Evolutionary conservation across 2,113 vertebrate genomes (phyloP), one percentile per base, ranked within the genome.

Genomic region (Enhydra lutris): DNA sequence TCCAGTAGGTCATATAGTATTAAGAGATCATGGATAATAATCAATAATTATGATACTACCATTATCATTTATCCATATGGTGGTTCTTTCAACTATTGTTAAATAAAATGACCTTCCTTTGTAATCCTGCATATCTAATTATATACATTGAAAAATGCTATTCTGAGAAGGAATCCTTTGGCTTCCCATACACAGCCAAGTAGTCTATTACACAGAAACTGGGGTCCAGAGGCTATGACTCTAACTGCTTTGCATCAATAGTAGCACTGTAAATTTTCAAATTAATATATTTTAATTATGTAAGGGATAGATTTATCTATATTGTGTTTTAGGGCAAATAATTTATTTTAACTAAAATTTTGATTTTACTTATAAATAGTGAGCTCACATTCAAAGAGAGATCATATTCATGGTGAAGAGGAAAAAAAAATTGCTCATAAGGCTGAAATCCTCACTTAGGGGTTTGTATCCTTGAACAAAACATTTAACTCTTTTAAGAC

Each of bases 401-500:
- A 36, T 93, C 50, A 91, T 81, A 61, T 57, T 96, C 26, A 42
- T 31, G 52, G 52, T 31, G 11, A 94, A 80, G 14, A 79, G 10
- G 47, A 89, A 91, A 7, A 31, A 42, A 34, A 1, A 0, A 50
- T 95, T 95, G 0, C 11, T 73, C 26, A 85, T 39, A 52, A 87
- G 26, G 29, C 14, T 57, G 1, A 47, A 69, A 21, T 57, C 6
- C 36, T 90, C 29, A 7, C 6, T 86, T 76, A 7, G 61, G 12
- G 6, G 13, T 89, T 34, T 93, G 2, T 80, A 21, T 94, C 39
- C 36, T 84, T 69, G 26, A 83, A 34, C 3, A 31, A 73, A 85
- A 92, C 6, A 83, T 7, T 85, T 63, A 55, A 94, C n/a, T 81
- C 7, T 78, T 91, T 89, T 93, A 74, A 92, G 34, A 84, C 91